Percentiles rank a stretch among this genome's conserved stretches.
Conservation (phyloP, 2,797 vertebrate species). For the Mionectes olivaceus region DNA sequence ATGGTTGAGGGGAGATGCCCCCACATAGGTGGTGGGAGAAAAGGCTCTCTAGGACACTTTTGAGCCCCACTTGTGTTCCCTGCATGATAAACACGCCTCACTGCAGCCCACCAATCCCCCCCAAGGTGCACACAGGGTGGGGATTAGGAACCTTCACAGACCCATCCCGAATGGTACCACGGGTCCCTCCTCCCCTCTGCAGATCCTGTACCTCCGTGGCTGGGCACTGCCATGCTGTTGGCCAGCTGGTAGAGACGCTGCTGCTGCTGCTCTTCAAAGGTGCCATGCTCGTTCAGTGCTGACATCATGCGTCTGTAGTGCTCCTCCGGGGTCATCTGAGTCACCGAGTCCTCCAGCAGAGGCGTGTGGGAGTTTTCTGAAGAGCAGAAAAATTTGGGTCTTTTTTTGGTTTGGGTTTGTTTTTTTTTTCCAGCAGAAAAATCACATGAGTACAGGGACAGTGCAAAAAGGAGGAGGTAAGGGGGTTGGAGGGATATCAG, state of each 20-base stretch:
- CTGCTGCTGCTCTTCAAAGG: slow-evolving; percentile 92
- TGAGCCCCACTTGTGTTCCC: background rate
- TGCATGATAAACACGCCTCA: background rate
- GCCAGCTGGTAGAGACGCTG: slow-evolving; percentile 95
- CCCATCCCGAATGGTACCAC: rapidly evolving
- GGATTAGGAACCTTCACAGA: background rate
- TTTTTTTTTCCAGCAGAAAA: background rate
- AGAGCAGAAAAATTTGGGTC: background rate
- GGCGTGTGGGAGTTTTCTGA: slow-evolving; percentile 90
- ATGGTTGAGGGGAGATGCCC: background rate
- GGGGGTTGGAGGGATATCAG: background rate
- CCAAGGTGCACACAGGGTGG: too few relatives aligned
- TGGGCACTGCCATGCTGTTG: slow-evolving; percentile 91
- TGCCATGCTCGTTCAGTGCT: slow-evolving; percentile 89
- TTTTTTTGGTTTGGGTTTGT: too few relatives aligned
- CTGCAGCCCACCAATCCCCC: background rate
- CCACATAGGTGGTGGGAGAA: background rate
- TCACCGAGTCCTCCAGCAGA: slow-evolving; percentile 83
- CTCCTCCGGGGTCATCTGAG: slow-evolving; percentile 96
- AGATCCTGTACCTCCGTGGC: slow-evolving; percentile 80
- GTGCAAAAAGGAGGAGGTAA: background rate
- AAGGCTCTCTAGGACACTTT: background rate
- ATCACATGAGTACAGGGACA: background rate
- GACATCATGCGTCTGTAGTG: slow-evolving; percentile 96
- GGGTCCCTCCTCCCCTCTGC: background rate